Percentiles rank a stretch among this genome's conserved stretches.
Evolutionary conservation across 2,888 invertebrate species (phyloP).

Genomic region (Gerosis bhagava): DNA sequence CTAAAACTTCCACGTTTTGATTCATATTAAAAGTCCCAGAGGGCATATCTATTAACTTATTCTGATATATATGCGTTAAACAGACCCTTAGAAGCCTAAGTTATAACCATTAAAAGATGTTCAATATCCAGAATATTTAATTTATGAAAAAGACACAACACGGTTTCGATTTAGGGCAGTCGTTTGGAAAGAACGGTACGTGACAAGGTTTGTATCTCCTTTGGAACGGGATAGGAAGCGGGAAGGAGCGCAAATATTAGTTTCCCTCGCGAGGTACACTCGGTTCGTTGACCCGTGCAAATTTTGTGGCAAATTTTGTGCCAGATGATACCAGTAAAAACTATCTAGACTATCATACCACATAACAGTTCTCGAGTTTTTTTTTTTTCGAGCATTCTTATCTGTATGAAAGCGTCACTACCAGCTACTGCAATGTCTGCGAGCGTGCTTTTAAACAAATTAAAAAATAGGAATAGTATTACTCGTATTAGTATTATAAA

Average conservation of each 20-base stretch:
- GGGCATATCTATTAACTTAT: too few species aligned
- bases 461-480: neutral
- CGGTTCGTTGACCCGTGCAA: slow-evolving; percentile 72
- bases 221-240: slow-evolving; percentile 63
- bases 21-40: too few species aligned
- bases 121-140: too few species aligned
- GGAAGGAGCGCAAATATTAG: slow-evolving; percentile 68
- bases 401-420: slow-evolving; percentile 34
- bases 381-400: slow-evolving; percentile 37
- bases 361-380: slow-evolving; percentile 43
- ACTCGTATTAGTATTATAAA: too few species aligned
- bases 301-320: slow-evolving; percentile 70
- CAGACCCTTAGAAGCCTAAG: too few species aligned
- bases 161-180: slow-evolving; percentile 45
- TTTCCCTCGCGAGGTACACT: slow-evolving; percentile 61
- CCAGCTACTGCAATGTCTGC: slow-evolving; percentile 18
- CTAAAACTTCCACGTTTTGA: too few species aligned
- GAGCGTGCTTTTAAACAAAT: neutral
- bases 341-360: slow-evolving; percentile 47
- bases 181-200: slow-evolving; percentile 64
- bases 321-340: slow-evolving; percentile 46
- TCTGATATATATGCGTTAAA: too few species aligned
- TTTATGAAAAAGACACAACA: too few species aligned
- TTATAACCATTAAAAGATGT: too few species aligned
- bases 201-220: slow-evolving; percentile 59